Evolutionary conservation across 2,888 invertebrate species (phyloP), one percentile per base, ranked within the genome.

Genomic region (Polyploca ridens): DNA sequence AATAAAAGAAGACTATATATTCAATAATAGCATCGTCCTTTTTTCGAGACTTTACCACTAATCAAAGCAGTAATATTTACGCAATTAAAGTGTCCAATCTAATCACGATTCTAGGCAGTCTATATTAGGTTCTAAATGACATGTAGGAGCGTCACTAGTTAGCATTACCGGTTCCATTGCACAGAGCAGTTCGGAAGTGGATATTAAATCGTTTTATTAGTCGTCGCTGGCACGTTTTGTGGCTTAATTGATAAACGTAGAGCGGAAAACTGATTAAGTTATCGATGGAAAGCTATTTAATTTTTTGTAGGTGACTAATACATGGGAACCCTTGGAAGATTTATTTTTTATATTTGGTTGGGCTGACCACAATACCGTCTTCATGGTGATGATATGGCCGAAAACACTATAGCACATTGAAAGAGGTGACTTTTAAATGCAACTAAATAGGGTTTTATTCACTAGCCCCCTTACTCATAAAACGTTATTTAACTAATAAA

Each of bases 121-220:
- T 41, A 41, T 2, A 10, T 41, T 41, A 27, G 41, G 41, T 61
- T 41, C 41, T 5, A 19, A 61, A 61, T 13, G 67, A 66, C 66
- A 70, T 69, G 63, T 63, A 73, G n/a, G 46, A 69, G 69, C 66
- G 65, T 66, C 68, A 63, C 70, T 65, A 66, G 70, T 65, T 66
- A 72, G 75, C 72, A 81, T 82, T 82, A 80, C 74, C 78, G 79
- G 72, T 71, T 66, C 62, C 69, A 71, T 74, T 79, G 76, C 79
- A 78, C 72, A 75, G 76, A 78, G 76, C 76, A 69, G 72, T 82
- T 81, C 79, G 82, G 84, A 84, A 84, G 81, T 81, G 81, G 85
- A 78, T 84, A 84, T 82, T 85, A 85, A 85, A 84, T 82, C 79
- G 84, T 80, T 86, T 86, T 86, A 84, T 84, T 85, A 84, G 83